Evolutionary conservation across 2,797 vertebrate genomes (phyloP).

Genomic region (Agapornis canus): DNA sequence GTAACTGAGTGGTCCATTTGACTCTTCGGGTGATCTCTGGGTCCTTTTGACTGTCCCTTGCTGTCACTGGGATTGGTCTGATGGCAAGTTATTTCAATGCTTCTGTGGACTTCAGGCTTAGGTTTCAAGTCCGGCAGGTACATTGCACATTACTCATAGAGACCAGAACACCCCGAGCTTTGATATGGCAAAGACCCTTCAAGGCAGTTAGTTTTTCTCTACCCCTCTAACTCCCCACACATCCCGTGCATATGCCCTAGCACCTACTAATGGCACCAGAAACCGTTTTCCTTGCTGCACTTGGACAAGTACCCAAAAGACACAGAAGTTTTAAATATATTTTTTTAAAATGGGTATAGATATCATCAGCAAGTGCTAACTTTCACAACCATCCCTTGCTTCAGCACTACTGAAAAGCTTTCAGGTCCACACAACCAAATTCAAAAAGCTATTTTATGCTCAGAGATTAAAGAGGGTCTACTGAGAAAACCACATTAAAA

Average conservation of each 20-base stretch:
- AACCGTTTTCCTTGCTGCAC: neutral
- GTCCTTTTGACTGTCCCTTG: neutral
- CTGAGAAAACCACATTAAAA: neutral
- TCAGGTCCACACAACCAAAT: neutral
- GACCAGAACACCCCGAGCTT: neutral
- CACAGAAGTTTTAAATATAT: neutral
- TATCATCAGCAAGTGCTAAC: neutral
- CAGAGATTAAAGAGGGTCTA: neutral
- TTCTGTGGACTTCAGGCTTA: neutral
- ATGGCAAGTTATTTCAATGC: neutral
- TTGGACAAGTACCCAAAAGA: neutral
- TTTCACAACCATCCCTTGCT: neutral
- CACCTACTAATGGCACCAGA: neutral
- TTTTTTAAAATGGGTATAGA: neutral
- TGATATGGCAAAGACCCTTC: neutral
- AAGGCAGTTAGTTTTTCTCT: neutral
- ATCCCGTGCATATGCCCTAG: fast-evolving
- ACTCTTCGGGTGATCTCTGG: no score
- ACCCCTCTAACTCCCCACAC: neutral
- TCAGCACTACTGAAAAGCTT: neutral
- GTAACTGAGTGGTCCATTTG: neutral
- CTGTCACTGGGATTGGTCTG: neutral
- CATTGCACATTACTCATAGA: neutral
- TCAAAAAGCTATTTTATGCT: neutral
- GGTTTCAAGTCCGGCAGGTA: neutral